Conservation (phyloP, 2,113 vertebrate species). For the Serilophus lunatus region DNA sequence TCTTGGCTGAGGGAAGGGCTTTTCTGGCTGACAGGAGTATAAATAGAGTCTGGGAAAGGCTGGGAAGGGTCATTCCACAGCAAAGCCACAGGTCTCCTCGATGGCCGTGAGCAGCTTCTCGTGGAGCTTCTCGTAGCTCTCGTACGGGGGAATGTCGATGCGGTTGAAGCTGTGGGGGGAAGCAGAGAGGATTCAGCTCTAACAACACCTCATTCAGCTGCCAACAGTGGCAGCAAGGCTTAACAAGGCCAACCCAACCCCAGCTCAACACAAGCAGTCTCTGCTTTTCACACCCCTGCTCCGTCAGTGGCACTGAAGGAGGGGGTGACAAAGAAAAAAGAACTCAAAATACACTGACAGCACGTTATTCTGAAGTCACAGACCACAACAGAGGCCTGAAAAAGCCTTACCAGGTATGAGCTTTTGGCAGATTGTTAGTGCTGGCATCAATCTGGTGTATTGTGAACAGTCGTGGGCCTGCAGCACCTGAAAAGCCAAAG, state of each 20-base stretch:
- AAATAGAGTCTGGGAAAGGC: conserved; percentile 68
- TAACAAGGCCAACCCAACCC: neutral
- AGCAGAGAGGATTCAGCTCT: no score
- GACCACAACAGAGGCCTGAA: neutral
- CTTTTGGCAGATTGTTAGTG: conserved; percentile 95
- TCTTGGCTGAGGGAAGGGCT: conserved; percentile 69
- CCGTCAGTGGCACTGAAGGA: neutral
- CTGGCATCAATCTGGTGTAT: conserved; percentile 98
- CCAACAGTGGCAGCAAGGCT: neutral
- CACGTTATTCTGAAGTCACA: neutral
- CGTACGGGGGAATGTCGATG: conserved; percentile 98
- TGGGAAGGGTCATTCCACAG: conserved; percentile 87
- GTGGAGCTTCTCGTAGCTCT: conserved; percentile 95
- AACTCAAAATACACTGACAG: neutral
- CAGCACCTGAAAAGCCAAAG: conserved; percentile 81
- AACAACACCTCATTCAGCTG: no score
- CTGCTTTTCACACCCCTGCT: neutral
- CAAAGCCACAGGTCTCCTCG: conserved; percentile 98
- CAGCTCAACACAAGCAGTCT: neutral
- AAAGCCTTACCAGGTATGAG: conserved; percentile 90
- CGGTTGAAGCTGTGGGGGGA: conserved; percentile 88
- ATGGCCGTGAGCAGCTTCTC: conserved; percentile 99
- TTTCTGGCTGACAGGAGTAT: conserved; percentile 64
- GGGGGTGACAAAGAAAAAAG: neutral
- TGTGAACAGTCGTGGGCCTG: conserved; percentile 94